These are phyloP conservation scores for Metridium senile DNA, from an alignment of 92 coral and sea anemone genomes.

Conservation along the genomic window DNA sequence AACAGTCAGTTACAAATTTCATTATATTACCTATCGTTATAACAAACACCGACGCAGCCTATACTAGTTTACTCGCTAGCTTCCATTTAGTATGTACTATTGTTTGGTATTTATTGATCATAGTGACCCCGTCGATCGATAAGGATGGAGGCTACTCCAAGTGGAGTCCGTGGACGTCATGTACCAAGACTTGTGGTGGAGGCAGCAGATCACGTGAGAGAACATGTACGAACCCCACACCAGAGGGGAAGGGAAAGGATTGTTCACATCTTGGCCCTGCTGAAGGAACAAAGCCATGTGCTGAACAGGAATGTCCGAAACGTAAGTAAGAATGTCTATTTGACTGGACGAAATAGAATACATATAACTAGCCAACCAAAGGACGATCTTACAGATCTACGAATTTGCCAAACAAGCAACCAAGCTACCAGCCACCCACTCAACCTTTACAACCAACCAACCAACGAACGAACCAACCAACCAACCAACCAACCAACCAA, in stretches of 20 bases:
- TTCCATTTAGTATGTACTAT: background rate
- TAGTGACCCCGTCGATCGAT: conserved; percentile 3
- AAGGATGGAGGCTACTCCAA: conserved; percentile 21
- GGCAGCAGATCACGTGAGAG: conserved; percentile 15
- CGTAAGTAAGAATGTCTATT: conserved; percentile 32
- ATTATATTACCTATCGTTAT: no score
- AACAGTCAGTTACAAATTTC: no score
- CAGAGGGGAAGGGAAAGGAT: conserved; percentile 24
- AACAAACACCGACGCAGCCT: no score
- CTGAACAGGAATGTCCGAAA: conserved; percentile 23
- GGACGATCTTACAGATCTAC: background rate
- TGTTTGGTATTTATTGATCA: background rate
- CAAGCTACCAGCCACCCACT: no score
- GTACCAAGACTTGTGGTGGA: conserved; percentile 30
- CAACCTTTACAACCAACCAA: background rate
- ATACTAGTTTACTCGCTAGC: background rate
- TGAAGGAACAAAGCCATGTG: conserved; percentile 7
- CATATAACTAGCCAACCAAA: background rate
- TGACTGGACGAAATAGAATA: background rate
- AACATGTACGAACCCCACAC: conserved; percentile 24
- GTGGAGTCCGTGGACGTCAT: conserved; percentile 15
- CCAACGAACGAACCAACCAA: background rate
- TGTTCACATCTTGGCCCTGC: conserved; percentile 14
- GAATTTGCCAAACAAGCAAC: no score
- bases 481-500: background rate